A percentile compares a stretch with the other conserved stretches of the same genome.
Evolutionary conservation across 2,113 vertebrate genomes (phyloP).

Genomic region (Oriolus oriolus): DNA sequence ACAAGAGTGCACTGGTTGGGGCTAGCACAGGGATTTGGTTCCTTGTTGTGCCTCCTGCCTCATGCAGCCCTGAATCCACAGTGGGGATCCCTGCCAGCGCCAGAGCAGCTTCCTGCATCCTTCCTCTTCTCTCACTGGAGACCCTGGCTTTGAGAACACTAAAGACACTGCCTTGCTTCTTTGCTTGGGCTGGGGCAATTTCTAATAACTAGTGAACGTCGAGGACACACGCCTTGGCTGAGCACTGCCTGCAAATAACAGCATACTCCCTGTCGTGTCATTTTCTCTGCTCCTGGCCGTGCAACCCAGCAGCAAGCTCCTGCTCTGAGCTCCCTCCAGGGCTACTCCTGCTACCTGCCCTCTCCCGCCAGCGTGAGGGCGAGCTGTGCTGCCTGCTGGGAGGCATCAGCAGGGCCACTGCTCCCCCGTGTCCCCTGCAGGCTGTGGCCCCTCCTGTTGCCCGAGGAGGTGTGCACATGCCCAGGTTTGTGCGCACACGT

Average conservation of each 20-base stretch:
- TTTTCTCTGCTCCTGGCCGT: neutral
- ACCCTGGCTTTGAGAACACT: accelerated
- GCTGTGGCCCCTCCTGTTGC: neutral
- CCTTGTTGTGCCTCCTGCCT: neutral
- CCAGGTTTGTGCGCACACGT: accelerated
- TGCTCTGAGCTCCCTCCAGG: neutral
- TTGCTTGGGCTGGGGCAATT: neutral
- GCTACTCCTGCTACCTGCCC: neutral
- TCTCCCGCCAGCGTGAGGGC: accelerated
- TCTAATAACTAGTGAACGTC: accelerated
- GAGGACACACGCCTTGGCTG: neutral
- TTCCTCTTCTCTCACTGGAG: neutral
- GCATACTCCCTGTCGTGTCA: accelerated
- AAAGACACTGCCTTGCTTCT: neutral
- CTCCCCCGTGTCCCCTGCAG: neutral
- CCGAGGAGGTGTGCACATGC: neutral
- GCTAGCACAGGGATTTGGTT: neutral
- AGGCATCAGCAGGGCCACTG: neutral
- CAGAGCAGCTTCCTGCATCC: neutral
- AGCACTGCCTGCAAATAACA: neutral
- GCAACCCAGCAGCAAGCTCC: neutral
- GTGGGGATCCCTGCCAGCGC: accelerated
- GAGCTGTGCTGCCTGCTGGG: neutral
- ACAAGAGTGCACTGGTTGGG: neutral
- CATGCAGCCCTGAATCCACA: accelerated